These are phyloP conservation scores for Calonectris borealis DNA, from an alignment of 2,113 vertebrate genomes.

Conservation along the genomic window DNA sequence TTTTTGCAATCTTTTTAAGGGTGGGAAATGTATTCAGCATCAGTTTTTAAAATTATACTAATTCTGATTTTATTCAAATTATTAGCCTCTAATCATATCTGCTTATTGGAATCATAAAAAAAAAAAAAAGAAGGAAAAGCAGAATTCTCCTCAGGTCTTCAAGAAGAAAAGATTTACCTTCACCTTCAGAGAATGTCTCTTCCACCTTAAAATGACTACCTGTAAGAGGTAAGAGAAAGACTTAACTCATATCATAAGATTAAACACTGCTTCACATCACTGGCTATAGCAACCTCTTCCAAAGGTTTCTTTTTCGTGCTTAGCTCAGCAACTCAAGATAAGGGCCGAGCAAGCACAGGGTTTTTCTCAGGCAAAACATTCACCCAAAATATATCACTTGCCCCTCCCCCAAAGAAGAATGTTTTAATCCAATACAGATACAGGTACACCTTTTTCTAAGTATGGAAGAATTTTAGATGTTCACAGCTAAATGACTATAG, in stretches of 20 bases:
- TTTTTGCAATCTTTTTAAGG: not conserved
- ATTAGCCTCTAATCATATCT: not conserved
- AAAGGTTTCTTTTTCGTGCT: not conserved
- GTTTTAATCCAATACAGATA: not conserved
- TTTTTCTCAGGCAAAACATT: not conserved
- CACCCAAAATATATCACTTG: not conserved
- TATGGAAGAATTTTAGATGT: not conserved
- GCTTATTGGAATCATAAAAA: not conserved
- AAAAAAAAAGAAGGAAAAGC: not conserved
- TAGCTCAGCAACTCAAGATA: not conserved
- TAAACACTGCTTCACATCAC: not conserved
- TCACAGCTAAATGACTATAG: not conserved
- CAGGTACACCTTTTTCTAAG: not conserved
- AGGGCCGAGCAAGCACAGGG: not conserved
- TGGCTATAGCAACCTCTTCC: not conserved
- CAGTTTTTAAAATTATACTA: not conserved
- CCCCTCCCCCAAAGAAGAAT: not conserved
- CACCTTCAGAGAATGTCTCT: not conserved
- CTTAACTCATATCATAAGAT: not conserved
- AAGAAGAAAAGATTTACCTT: not conserved
- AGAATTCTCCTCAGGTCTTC: not conserved
- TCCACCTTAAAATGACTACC: not conserved
- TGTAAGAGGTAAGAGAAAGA: not conserved
- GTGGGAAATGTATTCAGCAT: not conserved
- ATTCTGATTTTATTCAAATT: not conserved